phyloP scores from a whole-genome alignment of 2,888 invertebrate genomes.

The Machimus rusticus region DNA sequence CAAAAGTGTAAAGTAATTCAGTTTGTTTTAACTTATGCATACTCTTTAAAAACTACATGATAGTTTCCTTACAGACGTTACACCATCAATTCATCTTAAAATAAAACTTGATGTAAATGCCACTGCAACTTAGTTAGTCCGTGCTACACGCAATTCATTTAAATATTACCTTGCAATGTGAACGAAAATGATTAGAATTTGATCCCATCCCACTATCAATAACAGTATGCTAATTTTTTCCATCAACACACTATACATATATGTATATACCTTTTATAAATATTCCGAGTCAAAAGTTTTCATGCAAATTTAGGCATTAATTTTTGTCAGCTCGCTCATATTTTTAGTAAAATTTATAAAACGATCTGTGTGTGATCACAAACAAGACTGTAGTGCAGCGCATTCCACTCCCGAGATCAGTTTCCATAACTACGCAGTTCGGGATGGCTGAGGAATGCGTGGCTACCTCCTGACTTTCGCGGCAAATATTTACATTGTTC shows the following conservation, averaged over 20 bases:
- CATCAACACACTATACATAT: background rate
- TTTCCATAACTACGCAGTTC: background rate
- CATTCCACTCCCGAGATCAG: background rate
- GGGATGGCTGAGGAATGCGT: background rate
- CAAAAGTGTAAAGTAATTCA: too few species aligned
- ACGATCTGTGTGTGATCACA: background rate
- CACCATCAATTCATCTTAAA: too few species aligned
- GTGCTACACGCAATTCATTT: too few species aligned
- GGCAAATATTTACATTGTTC: slow-evolving; percentile 18
- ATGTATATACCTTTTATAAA: background rate
- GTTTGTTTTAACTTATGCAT: too few species aligned
- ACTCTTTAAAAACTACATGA: too few species aligned
- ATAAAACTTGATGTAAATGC: too few species aligned
- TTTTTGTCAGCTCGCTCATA: background rate
- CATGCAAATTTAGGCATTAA: background rate
- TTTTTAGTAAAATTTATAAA: background rate
- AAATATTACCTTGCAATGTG: too few species aligned
- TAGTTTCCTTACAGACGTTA: too few species aligned
- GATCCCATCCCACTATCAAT: background rate
- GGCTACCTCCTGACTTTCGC: slow-evolving; percentile 3
- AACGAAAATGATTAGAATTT: too few species aligned
- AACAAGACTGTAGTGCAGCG: background rate
- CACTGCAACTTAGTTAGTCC: too few species aligned
- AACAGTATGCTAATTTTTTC: background rate
- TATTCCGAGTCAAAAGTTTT: background rate